Evolutionary conservation across 2,113 vertebrate genomes (phyloP), one percentile per base, ranked within the genome.

Genomic region (Peromyscus maniculatus): DNA sequence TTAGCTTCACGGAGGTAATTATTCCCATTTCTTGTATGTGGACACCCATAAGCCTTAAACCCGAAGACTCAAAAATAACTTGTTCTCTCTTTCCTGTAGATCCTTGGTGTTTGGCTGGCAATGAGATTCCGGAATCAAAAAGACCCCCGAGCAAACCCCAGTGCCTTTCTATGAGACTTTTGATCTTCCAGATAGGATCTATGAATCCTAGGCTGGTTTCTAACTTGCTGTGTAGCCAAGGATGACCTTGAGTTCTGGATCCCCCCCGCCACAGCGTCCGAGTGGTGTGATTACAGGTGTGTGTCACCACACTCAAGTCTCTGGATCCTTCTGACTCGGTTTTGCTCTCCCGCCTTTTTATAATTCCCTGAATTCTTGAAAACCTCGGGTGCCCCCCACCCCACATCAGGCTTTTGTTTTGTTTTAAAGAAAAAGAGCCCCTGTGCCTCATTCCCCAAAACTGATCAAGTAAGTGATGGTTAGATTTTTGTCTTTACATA

Each of bases 111-210:
- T 91, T 99, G 99, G 99, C 99, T 99, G 57, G 99, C 99, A 1
- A 99, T 99, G 98, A 99, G 99, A 96, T 99, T 99, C 98, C 98
- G 99, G 95, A 99, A 99, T 98, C 99, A 99, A 97, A 99, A 99
- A 96, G 99, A 99, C 93, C 99, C 99, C 36, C 99, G 99, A 91
- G 99, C 99, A 16, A 99, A 99, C 95, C 99, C 99, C 59, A 99
- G 99, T 98, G 99, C 99, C 97, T 99, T 99, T 98, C 98, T 99
- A 98, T 99, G 93, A 99, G 98, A 96, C n/a, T 66, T 21, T 49
- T 21, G 55, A 46, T 59, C 71, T n/a, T 55, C 24, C 55, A 52
- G 64, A 36, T 1, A 55, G 84, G 62, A 16, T 67, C 84, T 87
- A 0, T 67, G 36, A 10, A 72, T 26, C 69, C 36, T 28, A 19